Evolutionary conservation across 2,888 invertebrate species (phyloP).

Genomic region (Heteromurus nitidus): DNA sequence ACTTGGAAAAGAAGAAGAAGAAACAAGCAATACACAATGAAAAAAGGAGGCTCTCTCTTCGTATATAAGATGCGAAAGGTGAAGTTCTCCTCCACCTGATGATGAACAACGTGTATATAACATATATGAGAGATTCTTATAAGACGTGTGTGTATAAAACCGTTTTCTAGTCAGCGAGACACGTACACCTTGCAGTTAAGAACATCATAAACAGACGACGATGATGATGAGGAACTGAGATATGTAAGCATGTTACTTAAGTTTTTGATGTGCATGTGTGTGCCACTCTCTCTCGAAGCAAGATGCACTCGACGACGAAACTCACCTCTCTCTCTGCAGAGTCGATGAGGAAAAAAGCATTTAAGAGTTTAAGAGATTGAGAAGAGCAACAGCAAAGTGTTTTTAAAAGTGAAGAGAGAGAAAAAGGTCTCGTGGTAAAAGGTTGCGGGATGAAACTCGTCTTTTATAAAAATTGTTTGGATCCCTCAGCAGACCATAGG

Average conservation of each 20-base stretch:
- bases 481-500: too few relatives aligned
- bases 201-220: conserved; percentile 33
- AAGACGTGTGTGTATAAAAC: conserved; percentile 5
- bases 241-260: not conserved
- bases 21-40: too few relatives aligned
- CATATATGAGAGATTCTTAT: not conserved
- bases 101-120: conserved; percentile 17
- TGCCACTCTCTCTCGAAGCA: conserved; percentile 14
- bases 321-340: too few relatives aligned
- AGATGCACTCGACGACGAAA: not conserved
- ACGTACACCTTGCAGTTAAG: conserved; percentile 48
- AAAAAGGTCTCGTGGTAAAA: not conserved
- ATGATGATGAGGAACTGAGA: conserved; percentile 21
- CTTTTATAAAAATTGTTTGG: too few relatives aligned
- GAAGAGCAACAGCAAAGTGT: conserved; percentile 29
- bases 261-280: not conserved
- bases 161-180: conserved; percentile 57
- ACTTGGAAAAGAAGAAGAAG: conserved; percentile 35
- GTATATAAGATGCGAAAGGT: too few relatives aligned
- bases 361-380: too few relatives aligned
- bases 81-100: too few relatives aligned
- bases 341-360: not conserved
- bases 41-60: not conserved
- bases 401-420: conserved; percentile 10
- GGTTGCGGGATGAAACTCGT: conserved; percentile 42